phyloP scores from a whole-genome alignment of 2,797 vertebrate genomes.

The Trichosurus vulpecula region DNA sequence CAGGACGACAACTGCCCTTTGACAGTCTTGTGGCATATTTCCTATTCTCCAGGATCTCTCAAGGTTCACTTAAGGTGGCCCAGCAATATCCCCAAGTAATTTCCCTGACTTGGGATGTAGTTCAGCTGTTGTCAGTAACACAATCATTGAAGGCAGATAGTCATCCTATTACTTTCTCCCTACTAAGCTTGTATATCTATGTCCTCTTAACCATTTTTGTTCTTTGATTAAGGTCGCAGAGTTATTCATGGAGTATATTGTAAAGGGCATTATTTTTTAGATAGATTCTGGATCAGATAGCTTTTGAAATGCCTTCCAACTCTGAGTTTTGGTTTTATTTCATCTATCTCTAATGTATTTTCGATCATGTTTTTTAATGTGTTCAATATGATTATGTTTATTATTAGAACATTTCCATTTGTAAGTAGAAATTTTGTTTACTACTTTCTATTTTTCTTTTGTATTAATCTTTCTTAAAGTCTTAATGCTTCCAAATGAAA shows the following conservation, averaged over 20 bases:
- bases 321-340: no score
- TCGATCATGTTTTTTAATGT: background rate
- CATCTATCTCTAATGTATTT: background rate
- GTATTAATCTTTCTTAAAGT: background rate
- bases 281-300: no score
- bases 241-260: no score
- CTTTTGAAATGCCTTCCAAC: no score
- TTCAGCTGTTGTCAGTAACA: background rate
- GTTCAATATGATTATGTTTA: background rate
- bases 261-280: no score
- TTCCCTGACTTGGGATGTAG: background rate
- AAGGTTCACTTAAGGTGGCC: background rate
- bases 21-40: background rate
- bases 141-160: background rate
- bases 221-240: no score
- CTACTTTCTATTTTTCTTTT: background rate
- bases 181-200: background rate
- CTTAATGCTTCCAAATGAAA: constrained; percentile 37
- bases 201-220: background rate
- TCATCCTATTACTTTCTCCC: background rate
- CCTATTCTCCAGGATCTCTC: background rate
- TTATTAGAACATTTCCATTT: background rate
- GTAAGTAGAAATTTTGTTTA: background rate
- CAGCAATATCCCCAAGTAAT: background rate
- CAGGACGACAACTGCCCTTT: background rate